Conservation (phyloP, 2,888 invertebrate genomes). For the Drosophila neonasuta region DNA sequence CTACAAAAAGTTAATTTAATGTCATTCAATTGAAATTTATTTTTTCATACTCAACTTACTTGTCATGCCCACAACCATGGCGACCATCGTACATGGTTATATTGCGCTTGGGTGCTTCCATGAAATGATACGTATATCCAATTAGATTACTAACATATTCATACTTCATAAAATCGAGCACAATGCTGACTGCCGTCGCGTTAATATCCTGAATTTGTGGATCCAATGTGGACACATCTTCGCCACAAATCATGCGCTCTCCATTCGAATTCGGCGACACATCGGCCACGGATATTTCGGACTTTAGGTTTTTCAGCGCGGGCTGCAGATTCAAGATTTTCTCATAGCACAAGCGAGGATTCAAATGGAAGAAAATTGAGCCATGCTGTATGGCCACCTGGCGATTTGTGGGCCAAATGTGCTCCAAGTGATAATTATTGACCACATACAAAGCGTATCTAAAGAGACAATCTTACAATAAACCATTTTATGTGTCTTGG, state of each 20-base stretch:
- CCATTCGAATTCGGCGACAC: conserved; percentile 89
- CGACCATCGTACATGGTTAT: conserved; percentile 93
- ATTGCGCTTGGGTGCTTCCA: conserved; percentile 88
- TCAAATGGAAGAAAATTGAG: conserved; percentile 86
- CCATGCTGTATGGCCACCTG: conserved; percentile 84
- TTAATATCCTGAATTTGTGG: conserved; percentile 81
- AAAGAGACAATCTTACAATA: not conserved
- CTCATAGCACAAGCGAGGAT: conserved; percentile 87
- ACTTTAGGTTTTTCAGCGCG: conserved; percentile 50
- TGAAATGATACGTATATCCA: conserved; percentile 94
- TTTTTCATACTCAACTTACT: conserved; percentile 80
- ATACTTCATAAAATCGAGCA: conserved; percentile 86
- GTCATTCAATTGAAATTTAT: not conserved
- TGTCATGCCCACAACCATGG: conserved; percentile 94
- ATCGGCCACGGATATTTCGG: conserved; percentile 65
- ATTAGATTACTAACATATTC: conserved; percentile 89
- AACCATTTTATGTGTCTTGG: no score
- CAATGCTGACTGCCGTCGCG: conserved; percentile 83
- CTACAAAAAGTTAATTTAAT: conserved; percentile 80
- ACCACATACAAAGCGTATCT: conserved; percentile 84
- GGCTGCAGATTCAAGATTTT: conserved; percentile 84
- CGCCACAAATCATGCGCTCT: conserved; percentile 91
- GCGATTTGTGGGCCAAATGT: conserved; percentile 84
- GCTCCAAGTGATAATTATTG: conserved; percentile 87
- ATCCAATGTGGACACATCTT: conserved; percentile 46